Base-by-base conservation (phyloP, 2,797 vertebrate species). In the Rhabdomys pumilio region DNA sequence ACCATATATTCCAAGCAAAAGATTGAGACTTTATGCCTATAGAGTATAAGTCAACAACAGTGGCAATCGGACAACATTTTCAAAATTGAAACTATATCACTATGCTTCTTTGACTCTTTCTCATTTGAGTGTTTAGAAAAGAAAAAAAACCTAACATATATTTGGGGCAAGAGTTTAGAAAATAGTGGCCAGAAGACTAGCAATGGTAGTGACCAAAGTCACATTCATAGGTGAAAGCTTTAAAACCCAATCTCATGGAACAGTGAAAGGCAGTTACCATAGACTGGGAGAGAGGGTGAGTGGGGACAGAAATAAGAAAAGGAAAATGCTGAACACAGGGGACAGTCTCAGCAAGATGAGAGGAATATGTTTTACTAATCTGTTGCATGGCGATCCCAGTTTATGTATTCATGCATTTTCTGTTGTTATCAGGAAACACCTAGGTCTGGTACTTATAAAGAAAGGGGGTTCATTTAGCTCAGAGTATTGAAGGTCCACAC, bases 1-100 rank as follows among this genome's bases (percentile, higher is more conserved):
- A 57, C 26, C 72, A 65, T 90, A 86, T 55, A 90, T 55, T 55
- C 65, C 77, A 84, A 76, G 61, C 88, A 53, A 93, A 95, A 89
- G 83, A 93, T 11, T 72, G 14, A 95, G 69, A 90, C 0, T 31
- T 2, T 72, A 95, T 67, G 34, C 22, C 75, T 84, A 22, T 34
- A 12, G 55, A 6, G 13, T 24, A 75, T 11, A n/a, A 63, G 34
- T 93, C 47, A 89, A 67, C 31, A 76, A 77, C 34, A 89, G 6
- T 31, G 61, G 65, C 11, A 81, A 76, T 22, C 26, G 3, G n/a
- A 44, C 7, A 47, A 38, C 85, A 92, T 55, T 88, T 89, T 94
- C 91, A 20, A 94, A 91, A 90, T 7, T 61, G 55, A 34, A 59
- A 31, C 53, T n/a, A 69, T 4, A 38, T 87, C 72, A 55, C 65